Conservation (phyloP, 2,113 vertebrate genomes). For the Pungitius pungitius region DNA sequence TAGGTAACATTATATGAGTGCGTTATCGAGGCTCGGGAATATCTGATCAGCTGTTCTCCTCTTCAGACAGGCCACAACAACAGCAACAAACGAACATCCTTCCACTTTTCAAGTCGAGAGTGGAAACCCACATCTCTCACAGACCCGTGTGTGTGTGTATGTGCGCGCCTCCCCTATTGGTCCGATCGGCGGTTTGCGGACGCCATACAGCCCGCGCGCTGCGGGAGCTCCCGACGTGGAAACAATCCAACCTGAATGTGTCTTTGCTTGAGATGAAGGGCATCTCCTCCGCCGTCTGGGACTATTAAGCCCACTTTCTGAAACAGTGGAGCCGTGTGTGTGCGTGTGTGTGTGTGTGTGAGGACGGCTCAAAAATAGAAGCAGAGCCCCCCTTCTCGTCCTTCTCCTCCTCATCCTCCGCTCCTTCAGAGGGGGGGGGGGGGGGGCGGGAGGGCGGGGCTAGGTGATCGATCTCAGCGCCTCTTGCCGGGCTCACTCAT, state of each 20-base stretch:
- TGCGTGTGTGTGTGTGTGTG: conserved; percentile 66
- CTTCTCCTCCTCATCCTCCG: conserved; percentile 20
- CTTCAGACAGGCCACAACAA: background rate
- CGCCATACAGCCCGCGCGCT: conserved; percentile 49
- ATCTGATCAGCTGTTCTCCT: conserved; percentile 14
- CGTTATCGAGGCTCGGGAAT: conserved; percentile 10
- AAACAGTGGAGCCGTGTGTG: conserved; percentile 76
- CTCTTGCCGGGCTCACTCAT: conserved; percentile 57
- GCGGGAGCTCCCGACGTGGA: conserved; percentile 61
- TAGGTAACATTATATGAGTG: background rate
- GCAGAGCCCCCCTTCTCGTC: conserved; percentile 23
- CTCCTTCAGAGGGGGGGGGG: conserved; percentile 31
- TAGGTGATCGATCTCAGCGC: conserved; percentile 51
- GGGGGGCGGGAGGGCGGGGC: background rate
- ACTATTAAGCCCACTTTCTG: conserved; percentile 85
- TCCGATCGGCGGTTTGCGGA: conserved; percentile 67
- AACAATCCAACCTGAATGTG: conserved; percentile 82
- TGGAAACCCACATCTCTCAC: conserved; percentile 6
- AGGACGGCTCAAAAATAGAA: conserved; percentile 80
- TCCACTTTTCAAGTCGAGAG: conserved; percentile 26
- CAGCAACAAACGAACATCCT: background rate
- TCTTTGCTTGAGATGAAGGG: conserved; percentile 85
- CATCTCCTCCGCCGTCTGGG: conserved; percentile 75
- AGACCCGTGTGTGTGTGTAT: background rate
- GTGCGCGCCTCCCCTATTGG: background rate